phyloP scores from a whole-genome alignment of 2,797 vertebrate species.

The Coccyzus lansbergi region DNA sequence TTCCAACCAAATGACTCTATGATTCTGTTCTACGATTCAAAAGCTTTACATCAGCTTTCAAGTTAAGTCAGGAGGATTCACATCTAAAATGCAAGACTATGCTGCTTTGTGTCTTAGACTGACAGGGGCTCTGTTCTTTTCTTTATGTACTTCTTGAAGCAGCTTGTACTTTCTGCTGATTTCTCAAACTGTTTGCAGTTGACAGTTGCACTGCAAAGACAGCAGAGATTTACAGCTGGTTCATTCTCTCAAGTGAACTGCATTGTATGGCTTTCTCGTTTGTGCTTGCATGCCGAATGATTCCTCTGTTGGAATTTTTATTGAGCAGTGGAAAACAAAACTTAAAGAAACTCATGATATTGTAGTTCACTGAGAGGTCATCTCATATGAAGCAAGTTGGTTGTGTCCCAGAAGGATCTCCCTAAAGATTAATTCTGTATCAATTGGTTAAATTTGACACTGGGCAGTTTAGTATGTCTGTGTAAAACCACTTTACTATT shows the following conservation, averaged over 20 bases:
- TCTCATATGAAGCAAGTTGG: neutral
- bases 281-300: neutral
- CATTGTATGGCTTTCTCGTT: neutral
- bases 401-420: neutral
- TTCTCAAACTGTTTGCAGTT: neutral
- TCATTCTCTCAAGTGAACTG: neutral
- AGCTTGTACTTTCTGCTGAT: neutral
- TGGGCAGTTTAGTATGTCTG: neutral
- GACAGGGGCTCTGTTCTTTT: neutral
- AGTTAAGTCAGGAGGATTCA: neutral
- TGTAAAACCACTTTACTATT: neutral
- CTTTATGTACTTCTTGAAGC: neutral
- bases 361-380: neutral
- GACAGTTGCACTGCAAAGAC: neutral
- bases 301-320: slow-evolving; percentile 7
- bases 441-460: neutral
- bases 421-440: neutral
- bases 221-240: neutral
- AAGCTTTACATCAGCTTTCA: neutral
- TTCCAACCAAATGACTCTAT: no score
- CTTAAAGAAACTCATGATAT: neutral
- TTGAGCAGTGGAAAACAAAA: neutral
- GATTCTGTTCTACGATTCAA: neutral
- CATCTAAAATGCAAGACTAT: neutral
- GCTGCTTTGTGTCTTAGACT: neutral